A percentile compares a stretch with the other conserved stretches of the same genome.
These are phyloP conservation scores for Periparus ater DNA, from an alignment of 2,797 vertebrate genomes.

Conservation along the genomic window DNA sequence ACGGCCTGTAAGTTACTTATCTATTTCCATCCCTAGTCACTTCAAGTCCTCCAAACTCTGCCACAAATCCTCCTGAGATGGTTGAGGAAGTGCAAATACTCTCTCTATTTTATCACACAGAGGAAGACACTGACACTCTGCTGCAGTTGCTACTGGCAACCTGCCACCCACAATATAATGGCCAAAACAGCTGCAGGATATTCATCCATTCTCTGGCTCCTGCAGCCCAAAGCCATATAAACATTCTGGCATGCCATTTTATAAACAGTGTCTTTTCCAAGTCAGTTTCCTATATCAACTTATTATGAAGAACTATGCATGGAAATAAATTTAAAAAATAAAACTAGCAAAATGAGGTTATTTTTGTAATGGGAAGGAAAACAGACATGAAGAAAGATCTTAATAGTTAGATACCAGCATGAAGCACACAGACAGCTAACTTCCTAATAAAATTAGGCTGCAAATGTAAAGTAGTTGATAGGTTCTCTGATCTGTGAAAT, in stretches of 20 bases:
- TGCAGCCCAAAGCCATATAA: slow-evolving; percentile 24
- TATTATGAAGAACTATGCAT: background rate
- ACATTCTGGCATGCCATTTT: background rate
- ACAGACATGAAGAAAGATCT: background rate
- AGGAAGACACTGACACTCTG: slow-evolving; percentile 4
- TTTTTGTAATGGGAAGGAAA: background rate
- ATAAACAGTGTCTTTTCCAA: slow-evolving; percentile 26
- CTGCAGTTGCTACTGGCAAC: slow-evolving; percentile 16
- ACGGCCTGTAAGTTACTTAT: background rate
- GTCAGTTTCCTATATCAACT: background rate
- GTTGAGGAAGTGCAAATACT: slow-evolving; percentile 32
- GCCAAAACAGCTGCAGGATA: slow-evolving; percentile 32
- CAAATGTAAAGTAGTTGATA: background rate
- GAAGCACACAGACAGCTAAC: background rate
- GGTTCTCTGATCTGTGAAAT: background rate
- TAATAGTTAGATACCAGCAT: background rate
- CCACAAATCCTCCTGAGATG: background rate
- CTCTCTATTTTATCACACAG: slow-evolving; percentile 18
- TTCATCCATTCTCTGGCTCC: background rate
- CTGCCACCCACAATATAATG: background rate
- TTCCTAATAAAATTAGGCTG: slow-evolving; percentile 7
- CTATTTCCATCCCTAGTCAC: background rate
- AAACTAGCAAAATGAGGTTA: background rate
- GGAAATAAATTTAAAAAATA: background rate
- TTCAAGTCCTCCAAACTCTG: background rate